Conservation (phyloP, 2,797 vertebrate genomes). For the Rhinogobio ventralis region DNA sequence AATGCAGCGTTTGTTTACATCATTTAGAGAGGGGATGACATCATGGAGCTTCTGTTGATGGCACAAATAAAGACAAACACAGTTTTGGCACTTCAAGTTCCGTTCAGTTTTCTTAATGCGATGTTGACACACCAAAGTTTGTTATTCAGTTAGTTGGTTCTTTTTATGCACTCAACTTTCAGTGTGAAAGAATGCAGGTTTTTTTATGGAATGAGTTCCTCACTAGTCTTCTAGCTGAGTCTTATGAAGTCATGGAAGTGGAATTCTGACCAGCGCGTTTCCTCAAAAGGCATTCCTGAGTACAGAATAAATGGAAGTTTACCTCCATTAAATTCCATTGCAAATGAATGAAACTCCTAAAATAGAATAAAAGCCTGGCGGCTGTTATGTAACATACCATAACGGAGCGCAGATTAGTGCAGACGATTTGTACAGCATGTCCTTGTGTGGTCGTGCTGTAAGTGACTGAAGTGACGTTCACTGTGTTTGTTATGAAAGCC, state of each 20-base stretch:
- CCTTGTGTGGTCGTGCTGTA: background rate
- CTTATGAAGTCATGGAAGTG: slow-evolving; percentile 38
- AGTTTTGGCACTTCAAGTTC: background rate
- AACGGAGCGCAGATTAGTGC: slow-evolving; percentile 22
- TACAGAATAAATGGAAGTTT: slow-evolving; percentile 51
- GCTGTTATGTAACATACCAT: slow-evolving; percentile 33
- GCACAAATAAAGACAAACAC: slow-evolving; percentile 4
- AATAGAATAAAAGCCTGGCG: slow-evolving; percentile 41
- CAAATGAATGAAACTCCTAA: slow-evolving; percentile 40
- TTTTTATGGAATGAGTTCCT: slow-evolving; percentile 16
- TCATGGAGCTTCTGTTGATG: slow-evolving; percentile 57
- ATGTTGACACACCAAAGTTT: background rate
- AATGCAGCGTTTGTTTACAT: slow-evolving; percentile 15
- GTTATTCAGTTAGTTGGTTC: background rate
- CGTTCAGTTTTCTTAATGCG: background rate
- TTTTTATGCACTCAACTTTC: background rate
- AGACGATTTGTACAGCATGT: slow-evolving; percentile 6
- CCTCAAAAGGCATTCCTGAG: slow-evolving; percentile 58
- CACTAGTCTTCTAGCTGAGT: background rate
- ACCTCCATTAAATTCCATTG: slow-evolving; percentile 27
- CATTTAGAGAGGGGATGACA: slow-evolving; percentile 65
- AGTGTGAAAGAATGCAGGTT: slow-evolving; percentile 2
- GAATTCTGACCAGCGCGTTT: slow-evolving; percentile 56
- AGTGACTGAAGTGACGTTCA: background rate
- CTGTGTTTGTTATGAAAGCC: slow-evolving; percentile 1